Conservation (phyloP, 1,140 invertebrate species). For the Battus philenor region DNA sequence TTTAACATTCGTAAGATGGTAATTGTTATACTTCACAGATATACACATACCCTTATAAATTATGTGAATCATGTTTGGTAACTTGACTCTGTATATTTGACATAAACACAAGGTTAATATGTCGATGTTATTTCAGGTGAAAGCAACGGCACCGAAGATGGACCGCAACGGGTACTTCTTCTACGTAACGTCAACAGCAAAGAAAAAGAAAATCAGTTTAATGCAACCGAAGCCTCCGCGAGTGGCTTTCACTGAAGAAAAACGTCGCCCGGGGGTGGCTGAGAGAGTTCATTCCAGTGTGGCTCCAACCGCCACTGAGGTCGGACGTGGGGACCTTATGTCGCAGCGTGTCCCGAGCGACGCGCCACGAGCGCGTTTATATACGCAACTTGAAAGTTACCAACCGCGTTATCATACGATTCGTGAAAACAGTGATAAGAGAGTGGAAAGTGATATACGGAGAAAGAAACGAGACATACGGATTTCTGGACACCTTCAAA, state of each 20-base stretch:
- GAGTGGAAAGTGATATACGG: conserved; percentile 61
- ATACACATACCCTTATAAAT: no score
- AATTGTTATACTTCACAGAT: no score
- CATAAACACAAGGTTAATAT: conserved; percentile 12
- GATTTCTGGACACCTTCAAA: conserved; percentile 38
- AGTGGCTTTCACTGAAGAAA: conserved; percentile 60
- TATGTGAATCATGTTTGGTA: no score
- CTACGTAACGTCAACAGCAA: conserved; percentile 68
- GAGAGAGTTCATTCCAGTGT: conserved; percentile 51
- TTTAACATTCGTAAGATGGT: no score
- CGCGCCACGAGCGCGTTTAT: conserved; percentile 57
- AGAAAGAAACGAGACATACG: conserved; percentile 48
- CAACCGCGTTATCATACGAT: conserved; percentile 74
- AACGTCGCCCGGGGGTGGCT: conserved; percentile 52
- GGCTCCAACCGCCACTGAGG: conserved; percentile 42
- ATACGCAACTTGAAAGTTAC: conserved; percentile 72
- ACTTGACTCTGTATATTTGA: no score
- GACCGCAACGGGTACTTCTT: conserved; percentile 72
- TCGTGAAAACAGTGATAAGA: conserved; percentile 65
- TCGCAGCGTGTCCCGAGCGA: conserved; percentile 44
- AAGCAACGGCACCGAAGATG: conserved; percentile 70
- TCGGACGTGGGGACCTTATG: conserved; percentile 46
- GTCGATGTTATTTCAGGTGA: conserved; percentile 48
- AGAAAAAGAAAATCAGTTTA: conserved; percentile 73
- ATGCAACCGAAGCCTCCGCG: conserved; percentile 69